These are phyloP conservation scores for Semaprochilodus insignis DNA, from an alignment of 2,797 vertebrate species.

Conservation along the genomic window DNA sequence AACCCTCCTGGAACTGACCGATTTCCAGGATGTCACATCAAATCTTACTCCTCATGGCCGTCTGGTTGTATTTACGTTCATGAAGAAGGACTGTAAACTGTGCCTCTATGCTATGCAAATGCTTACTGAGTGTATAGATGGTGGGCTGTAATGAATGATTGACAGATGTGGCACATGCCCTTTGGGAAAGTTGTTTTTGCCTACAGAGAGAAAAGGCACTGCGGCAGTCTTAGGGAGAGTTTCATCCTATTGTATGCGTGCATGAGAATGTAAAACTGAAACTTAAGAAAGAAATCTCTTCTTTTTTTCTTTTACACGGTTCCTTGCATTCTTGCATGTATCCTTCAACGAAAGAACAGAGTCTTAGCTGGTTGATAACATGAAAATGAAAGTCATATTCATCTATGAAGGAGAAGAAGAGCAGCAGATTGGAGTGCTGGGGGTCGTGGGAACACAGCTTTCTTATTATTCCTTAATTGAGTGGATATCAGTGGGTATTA, in stretches of 20 bases:
- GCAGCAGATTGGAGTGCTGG: background rate
- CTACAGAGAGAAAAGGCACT: background rate
- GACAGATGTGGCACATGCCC: background rate
- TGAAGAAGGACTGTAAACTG: background rate
- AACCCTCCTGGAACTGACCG: background rate
- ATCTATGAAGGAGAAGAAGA: background rate
- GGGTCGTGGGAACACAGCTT: background rate
- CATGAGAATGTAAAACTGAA: slow-evolving; percentile 12
- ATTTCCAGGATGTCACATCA: background rate
- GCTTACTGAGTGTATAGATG: background rate
- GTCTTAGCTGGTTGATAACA: slow-evolving; percentile 15
- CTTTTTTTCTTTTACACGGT: background rate
- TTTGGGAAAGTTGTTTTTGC: background rate
- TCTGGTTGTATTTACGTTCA: background rate
- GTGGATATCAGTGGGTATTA: too few relatives aligned
- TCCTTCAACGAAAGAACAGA: background rate
- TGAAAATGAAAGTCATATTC: slow-evolving; percentile 33
- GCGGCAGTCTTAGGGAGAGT: background rate
- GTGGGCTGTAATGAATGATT: background rate
- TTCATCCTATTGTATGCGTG: background rate
- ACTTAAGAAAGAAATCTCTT: background rate
- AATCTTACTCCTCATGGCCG: background rate
- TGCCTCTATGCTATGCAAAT: background rate
- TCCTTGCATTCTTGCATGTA: background rate
- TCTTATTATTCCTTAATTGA: too few relatives aligned